A percentile compares a stretch with the other conserved stretches of the same genome.
Evolutionary conservation across 2,888 invertebrate species (phyloP).

Genomic region (Branchellion lobata): DNA sequence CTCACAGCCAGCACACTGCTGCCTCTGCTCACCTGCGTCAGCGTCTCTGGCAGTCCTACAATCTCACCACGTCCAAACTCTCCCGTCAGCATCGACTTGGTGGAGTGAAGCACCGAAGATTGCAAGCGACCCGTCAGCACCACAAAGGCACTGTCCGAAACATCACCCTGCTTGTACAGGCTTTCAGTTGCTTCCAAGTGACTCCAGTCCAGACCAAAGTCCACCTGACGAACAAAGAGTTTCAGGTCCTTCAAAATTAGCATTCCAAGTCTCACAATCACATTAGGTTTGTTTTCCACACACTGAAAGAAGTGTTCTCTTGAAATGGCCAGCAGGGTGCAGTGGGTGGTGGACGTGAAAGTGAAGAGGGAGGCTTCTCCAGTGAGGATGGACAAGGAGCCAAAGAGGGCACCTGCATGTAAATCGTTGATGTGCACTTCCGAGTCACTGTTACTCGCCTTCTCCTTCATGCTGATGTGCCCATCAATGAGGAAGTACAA

Average conservation of each 20-base stretch:
- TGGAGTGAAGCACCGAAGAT: conserved; percentile 14
- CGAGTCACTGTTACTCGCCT: background rate
- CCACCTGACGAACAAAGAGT: conserved; percentile 40
- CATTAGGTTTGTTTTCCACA: conserved; percentile 14
- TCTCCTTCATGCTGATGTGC: conserved; percentile 13
- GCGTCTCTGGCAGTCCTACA: conserved; percentile 40
- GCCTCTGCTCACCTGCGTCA: conserved; percentile 32
- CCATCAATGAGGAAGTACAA: conserved; percentile 39
- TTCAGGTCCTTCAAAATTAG: conserved; percentile 35
- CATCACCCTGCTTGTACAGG: conserved; percentile 39
- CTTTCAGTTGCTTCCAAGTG: conserved; percentile 38
- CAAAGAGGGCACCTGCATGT: conserved; percentile 17
- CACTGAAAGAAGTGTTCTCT: conserved; percentile 20
- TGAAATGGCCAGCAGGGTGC: conserved; percentile 34
- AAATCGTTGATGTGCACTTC: background rate
- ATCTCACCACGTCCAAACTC: conserved; percentile 44
- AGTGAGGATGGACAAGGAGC: conserved; percentile 40
- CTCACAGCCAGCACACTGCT: conserved; percentile 39
- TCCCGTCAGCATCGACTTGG: conserved; percentile 41
- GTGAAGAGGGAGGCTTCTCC: conserved; percentile 41
- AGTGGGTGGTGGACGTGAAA: conserved; percentile 4
- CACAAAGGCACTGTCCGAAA: conserved; percentile 40
- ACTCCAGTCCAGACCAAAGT: conserved; percentile 43
- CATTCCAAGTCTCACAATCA: conserved; percentile 35
- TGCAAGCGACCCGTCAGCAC: conserved; percentile 41